Base-by-base conservation (phyloP, 2,113 vertebrate species). In the Glaucomys volans region DNA sequence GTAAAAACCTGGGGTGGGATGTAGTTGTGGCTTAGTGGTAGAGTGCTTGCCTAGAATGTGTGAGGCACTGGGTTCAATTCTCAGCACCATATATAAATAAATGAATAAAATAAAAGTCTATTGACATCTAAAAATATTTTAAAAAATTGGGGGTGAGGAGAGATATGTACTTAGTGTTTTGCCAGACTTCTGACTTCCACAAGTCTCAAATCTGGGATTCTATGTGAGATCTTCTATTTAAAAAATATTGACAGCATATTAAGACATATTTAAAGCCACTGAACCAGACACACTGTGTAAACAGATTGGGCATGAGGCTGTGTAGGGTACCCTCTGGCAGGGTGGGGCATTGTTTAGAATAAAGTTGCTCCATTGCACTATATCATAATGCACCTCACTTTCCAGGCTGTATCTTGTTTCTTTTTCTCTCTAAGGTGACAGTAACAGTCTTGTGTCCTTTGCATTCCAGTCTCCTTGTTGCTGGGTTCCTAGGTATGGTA, bases 391-490 rank as follows among this genome's bases (percentile, higher is more conserved):
- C 8, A 59, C 30, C 35, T 40, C 32, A 12, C 17, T 14, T 2
- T 50, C 35, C 24, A 20, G 72, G 74, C 37, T 85, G 1, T 8
- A 2, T 16, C 35, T 66, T 84, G 42, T 59, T 2, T 76, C 42
- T 92, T 13, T 42, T 90, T 79, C 47, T n/a, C 22, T 83, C 37
- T 3, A 44, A 59, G 44, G 28, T 0, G 28, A 59, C 26, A 76
- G 52, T 50, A 59, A 72, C 59, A 66, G 24, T 79, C 59, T 90
- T 86, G 67, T 77, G 86, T 74, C 80, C 83, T 96, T 62, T 90
- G 72, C 9, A 5, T 44, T 79, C 86, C 66, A 1, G 47, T 85
- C 76, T 83, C 30, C 71, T 82, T 26, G 3, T 69, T 87, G 64
- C 22, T 85, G 52, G 22, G 20, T 72, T 88, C 44, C 59, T 80